Percentiles rank a stretch among this genome's conserved stretches.
phyloP scores from a whole-genome alignment of 2,797 vertebrate genomes.

The Psittacula derbiana region DNA sequence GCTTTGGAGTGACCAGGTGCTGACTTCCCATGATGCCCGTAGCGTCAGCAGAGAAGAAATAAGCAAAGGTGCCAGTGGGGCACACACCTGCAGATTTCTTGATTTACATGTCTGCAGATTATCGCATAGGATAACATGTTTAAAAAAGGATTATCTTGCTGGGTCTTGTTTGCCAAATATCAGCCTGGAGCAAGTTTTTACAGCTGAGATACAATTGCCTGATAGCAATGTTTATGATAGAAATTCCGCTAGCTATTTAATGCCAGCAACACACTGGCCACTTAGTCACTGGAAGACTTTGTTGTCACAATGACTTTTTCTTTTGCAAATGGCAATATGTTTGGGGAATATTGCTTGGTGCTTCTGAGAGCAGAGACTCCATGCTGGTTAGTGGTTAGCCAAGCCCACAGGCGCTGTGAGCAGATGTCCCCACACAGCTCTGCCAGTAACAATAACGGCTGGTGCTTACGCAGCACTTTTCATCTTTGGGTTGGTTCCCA shows the following conservation, averaged over 20 bases:
- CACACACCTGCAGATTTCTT: neutral
- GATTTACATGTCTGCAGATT: neutral
- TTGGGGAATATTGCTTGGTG: neutral
- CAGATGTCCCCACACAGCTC: neutral
- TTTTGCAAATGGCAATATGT: neutral
- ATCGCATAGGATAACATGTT: neutral
- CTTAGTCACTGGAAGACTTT: neutral
- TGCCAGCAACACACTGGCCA: neutral
- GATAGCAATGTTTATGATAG: neutral
- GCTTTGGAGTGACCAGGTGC: neutral
- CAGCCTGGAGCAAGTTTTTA: neutral
- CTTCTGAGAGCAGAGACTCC: neutral
- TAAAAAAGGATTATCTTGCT: neutral
- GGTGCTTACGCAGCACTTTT: neutral
- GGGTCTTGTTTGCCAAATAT: conserved; percentile 15
- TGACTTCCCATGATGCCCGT: neutral
- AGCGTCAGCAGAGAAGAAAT: neutral
- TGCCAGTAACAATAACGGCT: neutral
- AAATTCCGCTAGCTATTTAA: neutral
- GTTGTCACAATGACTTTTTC: neutral
- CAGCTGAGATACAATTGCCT: neutral
- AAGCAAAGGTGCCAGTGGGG: neutral
- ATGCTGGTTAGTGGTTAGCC: neutral
- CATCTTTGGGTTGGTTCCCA: neutral
- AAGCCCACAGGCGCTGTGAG: neutral